Evolutionary conservation across 2,888 invertebrate genomes (phyloP), one percentile per base, ranked within the genome.

Genomic region (Lomographa bimaculata): DNA sequence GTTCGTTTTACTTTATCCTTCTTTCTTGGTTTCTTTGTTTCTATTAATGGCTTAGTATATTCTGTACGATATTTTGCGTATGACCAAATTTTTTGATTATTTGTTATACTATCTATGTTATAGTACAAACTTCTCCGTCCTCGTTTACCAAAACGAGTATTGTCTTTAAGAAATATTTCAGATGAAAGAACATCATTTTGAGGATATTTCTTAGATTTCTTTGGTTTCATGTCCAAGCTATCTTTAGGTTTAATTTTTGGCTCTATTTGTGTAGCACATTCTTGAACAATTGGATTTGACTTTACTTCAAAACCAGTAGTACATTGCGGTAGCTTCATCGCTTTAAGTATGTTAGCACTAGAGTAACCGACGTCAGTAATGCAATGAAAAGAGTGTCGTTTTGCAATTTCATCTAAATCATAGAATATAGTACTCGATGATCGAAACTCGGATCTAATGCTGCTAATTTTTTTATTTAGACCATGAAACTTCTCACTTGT

Each of bases 341-440:
- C 52, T 47, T 68, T 64, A 9, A 64, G 29, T 43, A 60, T 51
- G 46, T 70, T 67, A n/a, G 53, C 56, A 40, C 70, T 71, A 1
- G 74, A 70, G 7, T 47, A 8, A 32, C 47, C 62, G 0, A 66
- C 7, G 25, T 74, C 72, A 21, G 67, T 55, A 1, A 75, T 39
- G 50, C 64, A 71, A 48, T 77, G 70, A 46, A 74, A 77, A 6
- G 86, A 86, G 47, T 81, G 77, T 32, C 73, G 71, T 54, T 79
- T 82, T 4, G 71, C 71, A 40, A 83, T 59, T 7, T 75, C 72
- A 43, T 86, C 86, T 35, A 87, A 60, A 60, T 87, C 85, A 34
- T 69, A 86, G 47, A 84, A 87, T 48, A 84, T 58, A 5, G 84
- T 86, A 47, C 85, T 86, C 1, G 68, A 70, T 4, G 86, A 85